These are phyloP conservation scores for Mastomys coucha DNA, from an alignment of 2,113 vertebrate genomes.

Conservation along the genomic window DNA sequence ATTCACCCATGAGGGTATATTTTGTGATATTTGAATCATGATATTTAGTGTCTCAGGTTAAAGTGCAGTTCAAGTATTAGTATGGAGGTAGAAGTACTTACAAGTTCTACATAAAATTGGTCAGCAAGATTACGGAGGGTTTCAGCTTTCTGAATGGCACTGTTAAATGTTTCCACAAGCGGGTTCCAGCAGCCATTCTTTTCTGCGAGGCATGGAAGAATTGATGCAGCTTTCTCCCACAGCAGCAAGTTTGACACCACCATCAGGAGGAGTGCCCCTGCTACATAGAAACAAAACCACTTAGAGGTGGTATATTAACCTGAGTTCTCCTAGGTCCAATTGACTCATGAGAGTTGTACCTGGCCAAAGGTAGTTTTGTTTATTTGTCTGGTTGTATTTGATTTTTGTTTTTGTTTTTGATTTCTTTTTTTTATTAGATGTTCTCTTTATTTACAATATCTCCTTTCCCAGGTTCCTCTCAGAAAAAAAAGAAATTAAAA, in stretches of 20 bases:
- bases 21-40: background rate
- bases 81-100: conserved; percentile 79
- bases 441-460: too few species aligned
- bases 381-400: too few species aligned
- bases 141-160: conserved; percentile 84
- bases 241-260: conserved; percentile 82
- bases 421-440: too few species aligned
- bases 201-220: conserved; percentile 19
- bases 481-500: too few species aligned
- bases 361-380: background rate
- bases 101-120: conserved; percentile 86
- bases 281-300: background rate
- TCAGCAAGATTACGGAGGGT: conserved; percentile 85
- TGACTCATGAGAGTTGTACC: background rate
- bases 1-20: background rate
- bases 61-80: background rate
- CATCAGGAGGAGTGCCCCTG: conserved; percentile 82
- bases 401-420: too few species aligned
- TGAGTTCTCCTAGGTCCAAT: background rate
- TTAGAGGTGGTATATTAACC: background rate
- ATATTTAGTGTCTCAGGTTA: background rate
- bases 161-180: conserved; percentile 86
- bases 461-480: too few species aligned
- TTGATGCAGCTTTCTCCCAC: conserved; percentile 80
- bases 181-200: conserved; percentile 62